A percentile compares a stretch with the other conserved stretches of the same genome.
phyloP scores from a whole-genome alignment of 2,113 vertebrate genomes.

The Microtus richardsoni region DNA sequence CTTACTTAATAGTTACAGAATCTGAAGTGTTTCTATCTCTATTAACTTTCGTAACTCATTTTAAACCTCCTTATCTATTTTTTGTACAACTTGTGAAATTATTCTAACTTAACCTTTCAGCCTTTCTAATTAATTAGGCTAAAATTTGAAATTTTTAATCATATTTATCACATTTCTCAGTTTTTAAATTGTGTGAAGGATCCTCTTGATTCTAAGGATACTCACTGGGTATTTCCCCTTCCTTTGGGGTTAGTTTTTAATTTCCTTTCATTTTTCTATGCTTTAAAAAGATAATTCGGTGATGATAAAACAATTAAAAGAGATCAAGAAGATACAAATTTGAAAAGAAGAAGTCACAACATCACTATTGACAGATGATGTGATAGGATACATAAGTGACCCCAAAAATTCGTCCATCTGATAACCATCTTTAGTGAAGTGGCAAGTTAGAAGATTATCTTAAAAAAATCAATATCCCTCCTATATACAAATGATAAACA shows the following conservation, averaged over 20 bases:
- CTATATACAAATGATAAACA: not conserved
- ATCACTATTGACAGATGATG: not conserved
- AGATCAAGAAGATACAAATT: not conserved
- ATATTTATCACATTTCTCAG: not conserved
- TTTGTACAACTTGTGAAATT: not conserved
- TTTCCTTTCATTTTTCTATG: not conserved
- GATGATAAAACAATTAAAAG: not conserved
- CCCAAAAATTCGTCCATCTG: not conserved
- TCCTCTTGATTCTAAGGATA: not conserved
- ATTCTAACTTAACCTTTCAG: not conserved
- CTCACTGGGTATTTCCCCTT: not conserved
- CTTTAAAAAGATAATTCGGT: not conserved
- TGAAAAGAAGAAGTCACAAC: not conserved
- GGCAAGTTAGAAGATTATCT: not conserved
- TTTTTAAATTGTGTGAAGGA: not conserved
- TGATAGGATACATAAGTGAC: not conserved
- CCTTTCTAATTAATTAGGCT: not conserved
- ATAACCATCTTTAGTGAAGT: not conserved
- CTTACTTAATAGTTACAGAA: not conserved
- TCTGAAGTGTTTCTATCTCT: not conserved
- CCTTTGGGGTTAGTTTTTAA: conserved; percentile 10
- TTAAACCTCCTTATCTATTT: not conserved
- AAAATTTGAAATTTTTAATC: not conserved
- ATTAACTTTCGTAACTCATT: conserved; percentile 4
- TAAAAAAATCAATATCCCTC: not conserved